phyloP scores from a whole-genome alignment of 2,797 vertebrate genomes.

The Salarias fasciatus region DNA sequence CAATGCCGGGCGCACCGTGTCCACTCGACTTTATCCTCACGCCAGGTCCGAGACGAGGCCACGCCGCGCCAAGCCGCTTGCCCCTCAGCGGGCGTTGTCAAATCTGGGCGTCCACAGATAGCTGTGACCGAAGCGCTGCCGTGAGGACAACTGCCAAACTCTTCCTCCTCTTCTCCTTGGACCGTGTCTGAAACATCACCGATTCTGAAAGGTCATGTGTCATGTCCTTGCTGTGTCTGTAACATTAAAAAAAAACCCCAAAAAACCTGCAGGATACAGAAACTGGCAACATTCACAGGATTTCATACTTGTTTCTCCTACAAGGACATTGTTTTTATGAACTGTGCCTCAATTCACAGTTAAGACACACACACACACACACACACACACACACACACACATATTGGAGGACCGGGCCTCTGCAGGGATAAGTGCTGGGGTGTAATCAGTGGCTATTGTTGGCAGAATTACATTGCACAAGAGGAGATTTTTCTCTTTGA shows the following conservation, averaged over 20 bases:
- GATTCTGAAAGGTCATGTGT: conserved; percentile 58
- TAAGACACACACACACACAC: too few species aligned
- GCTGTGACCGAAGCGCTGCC: conserved; percentile 38
- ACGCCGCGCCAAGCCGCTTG: conserved; percentile 48
- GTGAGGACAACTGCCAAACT: conserved; percentile 62
- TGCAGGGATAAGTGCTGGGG: conserved; percentile 27
- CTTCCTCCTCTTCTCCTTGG: conserved; percentile 1
- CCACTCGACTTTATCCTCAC: conserved; percentile 31
- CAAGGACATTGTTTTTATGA: too few species aligned
- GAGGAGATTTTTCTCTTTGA: conserved; percentile 31
- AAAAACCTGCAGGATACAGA: conserved; percentile 31
- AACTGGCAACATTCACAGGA: not conserved
- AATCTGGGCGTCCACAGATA: conserved; percentile 58
- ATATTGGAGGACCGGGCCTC: conserved; percentile 1
- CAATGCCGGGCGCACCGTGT: conserved; percentile 35
- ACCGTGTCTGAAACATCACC: conserved; percentile 22
- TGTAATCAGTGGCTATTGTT: conserved; percentile 63
- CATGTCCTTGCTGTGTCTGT: conserved; percentile 53
- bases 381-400: not conserved
- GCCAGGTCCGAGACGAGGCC: conserved; percentile 43
- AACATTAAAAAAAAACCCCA: too few species aligned
- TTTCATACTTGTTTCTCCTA: not conserved
- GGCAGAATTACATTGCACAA: conserved; percentile 27
- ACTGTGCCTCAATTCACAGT: too few species aligned
- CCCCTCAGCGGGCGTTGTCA: conserved; percentile 36